Base-by-base conservation (phyloP, 2,888 invertebrate species). In the Sminthurides aquaticus region DNA sequence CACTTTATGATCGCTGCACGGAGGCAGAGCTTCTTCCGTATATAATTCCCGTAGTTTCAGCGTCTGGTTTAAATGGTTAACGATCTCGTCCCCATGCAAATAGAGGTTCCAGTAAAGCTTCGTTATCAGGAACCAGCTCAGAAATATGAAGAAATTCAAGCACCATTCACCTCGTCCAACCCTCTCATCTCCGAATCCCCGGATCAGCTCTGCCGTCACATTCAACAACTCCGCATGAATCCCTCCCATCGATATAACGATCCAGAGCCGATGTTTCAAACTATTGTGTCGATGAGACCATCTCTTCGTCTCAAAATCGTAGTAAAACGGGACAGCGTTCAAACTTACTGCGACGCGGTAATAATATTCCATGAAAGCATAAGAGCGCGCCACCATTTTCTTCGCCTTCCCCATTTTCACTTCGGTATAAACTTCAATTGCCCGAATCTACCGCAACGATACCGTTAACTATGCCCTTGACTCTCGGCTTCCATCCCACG, bases 271-370 rank as follows among this genome's bases (percentile, higher is more conserved):
- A 43, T 58, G 24, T 34, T 58, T 58, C 2, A n/a, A 2, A 11
- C 20, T 5, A 2, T 20, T 5, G 2, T 20, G 2, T 27, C 43
- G 29, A 20, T 34, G 25, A 11, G 29, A 43, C 3, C 22, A 43
- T 5, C 24, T 26, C 3, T 48, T n/a, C 3, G 8, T 48, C 1
- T 24, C n/a, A 8, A 43, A 5, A n/a, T 59, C 26, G 25, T 59
- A 59, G n/a, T 24, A 18, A 15, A 48, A 59, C 1, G 59, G 59
- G 18, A 59, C 48, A 1, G 59, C 59, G 18, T 59, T 59, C 8
- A 48, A 1, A 1, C 2, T 24, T 1, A 48, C 48, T 25, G 48
- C 59, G 1, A 49, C 2, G 2, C 26, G 22, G n/a, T 48, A 5
- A 26, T 59, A 59, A 3, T 48, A 34, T 24, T 59, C 59, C 24